Conservation (phyloP, 1,140 invertebrate species). For the Caligus rogercresseyi region DNA sequence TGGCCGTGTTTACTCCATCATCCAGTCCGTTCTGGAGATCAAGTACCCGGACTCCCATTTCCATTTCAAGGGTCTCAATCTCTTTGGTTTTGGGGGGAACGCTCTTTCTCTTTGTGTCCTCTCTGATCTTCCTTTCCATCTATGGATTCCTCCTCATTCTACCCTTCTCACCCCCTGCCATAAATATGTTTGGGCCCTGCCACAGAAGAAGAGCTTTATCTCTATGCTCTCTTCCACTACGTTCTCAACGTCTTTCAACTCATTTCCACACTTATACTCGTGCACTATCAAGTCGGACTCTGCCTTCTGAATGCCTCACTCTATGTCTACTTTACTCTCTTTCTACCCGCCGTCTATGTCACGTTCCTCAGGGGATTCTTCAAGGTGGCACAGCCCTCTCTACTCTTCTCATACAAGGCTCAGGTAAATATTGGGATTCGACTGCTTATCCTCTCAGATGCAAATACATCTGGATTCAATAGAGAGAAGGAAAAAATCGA, state of each 20-base stretch:
- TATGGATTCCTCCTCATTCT: neutral
- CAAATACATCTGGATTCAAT: too few relatives aligned
- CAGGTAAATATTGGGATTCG: neutral
- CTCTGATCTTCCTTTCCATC: neutral
- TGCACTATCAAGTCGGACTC: neutral
- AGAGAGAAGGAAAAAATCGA: too few relatives aligned
- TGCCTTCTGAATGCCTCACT: neutral
- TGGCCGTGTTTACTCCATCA: neutral
- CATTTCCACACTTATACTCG: neutral
- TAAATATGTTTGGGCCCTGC: neutral
- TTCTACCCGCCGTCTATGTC: conserved; percentile 1
- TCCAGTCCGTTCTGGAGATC: neutral
- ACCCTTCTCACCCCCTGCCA: conserved; percentile 1
- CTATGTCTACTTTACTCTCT: conserved; percentile 1
- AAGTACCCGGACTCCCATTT: neutral
- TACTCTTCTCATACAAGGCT: conserved; percentile 8
- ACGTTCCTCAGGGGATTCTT: conserved; percentile 10
- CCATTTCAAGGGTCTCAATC: neutral
- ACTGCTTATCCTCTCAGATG: too few relatives aligned
- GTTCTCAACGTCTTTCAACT: neutral
- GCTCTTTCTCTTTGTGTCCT: neutral
- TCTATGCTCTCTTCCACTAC: neutral
- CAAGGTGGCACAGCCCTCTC: neutral
- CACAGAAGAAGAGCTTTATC: neutral
- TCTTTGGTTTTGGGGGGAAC: conserved; percentile 7